These are phyloP conservation scores for Saturnia japonica DNA, from an alignment of 2,888 invertebrate genomes.

Conservation along the genomic window DNA sequence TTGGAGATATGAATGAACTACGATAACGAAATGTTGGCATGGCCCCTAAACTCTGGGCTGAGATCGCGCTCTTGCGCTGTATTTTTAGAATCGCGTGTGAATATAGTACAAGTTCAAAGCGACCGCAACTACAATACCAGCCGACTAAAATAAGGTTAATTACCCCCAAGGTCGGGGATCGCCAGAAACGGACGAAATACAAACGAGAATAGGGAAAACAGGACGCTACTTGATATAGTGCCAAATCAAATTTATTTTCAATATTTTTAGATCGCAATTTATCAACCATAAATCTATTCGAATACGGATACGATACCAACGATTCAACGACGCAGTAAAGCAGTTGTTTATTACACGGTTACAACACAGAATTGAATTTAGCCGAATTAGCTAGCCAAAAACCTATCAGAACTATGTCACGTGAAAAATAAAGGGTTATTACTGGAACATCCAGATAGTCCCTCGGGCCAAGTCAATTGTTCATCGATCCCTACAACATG, in stretches of 20 bases:
- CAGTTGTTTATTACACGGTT: neutral
- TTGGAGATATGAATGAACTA: slow-evolving; percentile 49
- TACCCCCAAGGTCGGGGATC: slow-evolving; percentile 69
- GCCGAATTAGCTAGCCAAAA: too few relatives aligned
- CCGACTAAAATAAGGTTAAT: slow-evolving; percentile 70
- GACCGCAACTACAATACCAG: slow-evolving; percentile 52
- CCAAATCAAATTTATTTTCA: slow-evolving; percentile 40
- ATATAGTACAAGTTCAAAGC: slow-evolving; percentile 77
- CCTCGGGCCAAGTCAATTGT: too few relatives aligned
- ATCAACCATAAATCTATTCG: slow-evolving; percentile 23
- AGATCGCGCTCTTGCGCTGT: slow-evolving; percentile 56
- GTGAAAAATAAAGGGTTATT: too few relatives aligned
- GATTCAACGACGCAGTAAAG: slow-evolving; percentile 16
- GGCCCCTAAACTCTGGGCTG: slow-evolving; percentile 41
- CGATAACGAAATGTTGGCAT: slow-evolving; percentile 71
- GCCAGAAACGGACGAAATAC: slow-evolving; percentile 36
- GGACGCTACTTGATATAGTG: slow-evolving; percentile 40
- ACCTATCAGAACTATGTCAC: too few relatives aligned
- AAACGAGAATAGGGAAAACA: slow-evolving; percentile 38
- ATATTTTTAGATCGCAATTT: slow-evolving; percentile 30
- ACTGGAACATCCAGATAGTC: too few relatives aligned
- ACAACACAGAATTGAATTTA: too few relatives aligned
- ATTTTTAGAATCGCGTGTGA: slow-evolving; percentile 68
- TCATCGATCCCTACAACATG: too few relatives aligned
- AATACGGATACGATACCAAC: slow-evolving; percentile 13